phyloP scores from a whole-genome alignment of 2,113 vertebrate genomes.

The Opisthocomus hoazin region DNA sequence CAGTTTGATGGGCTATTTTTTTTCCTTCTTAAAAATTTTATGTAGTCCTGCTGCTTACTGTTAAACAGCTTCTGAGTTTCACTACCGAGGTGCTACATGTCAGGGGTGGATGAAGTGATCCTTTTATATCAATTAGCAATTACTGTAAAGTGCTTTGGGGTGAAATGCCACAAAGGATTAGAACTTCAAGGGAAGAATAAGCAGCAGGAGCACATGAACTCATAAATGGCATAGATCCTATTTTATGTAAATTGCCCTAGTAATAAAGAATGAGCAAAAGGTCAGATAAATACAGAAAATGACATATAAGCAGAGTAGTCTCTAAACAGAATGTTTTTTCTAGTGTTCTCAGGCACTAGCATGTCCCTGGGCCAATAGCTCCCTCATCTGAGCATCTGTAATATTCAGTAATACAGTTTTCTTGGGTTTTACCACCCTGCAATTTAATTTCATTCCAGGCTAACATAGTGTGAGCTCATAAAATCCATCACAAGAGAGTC shows the following conservation, averaged over 20 bases:
- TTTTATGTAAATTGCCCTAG: conserved; percentile 67
- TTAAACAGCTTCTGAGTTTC: conserved; percentile 67
- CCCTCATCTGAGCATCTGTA: conserved; percentile 48
- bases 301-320: conserved; percentile 34
- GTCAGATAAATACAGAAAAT: conserved; percentile 66
- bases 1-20: neutral
- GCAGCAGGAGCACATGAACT: conserved; percentile 59
- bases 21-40: neutral
- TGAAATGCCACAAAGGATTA: conserved; percentile 70
- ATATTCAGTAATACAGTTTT: neutral
- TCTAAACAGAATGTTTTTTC: conserved; percentile 43
- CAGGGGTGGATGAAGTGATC: conserved; percentile 65
- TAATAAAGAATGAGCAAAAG: conserved; percentile 66
- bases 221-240: conserved; percentile 64
- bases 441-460: neutral
- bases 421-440: neutral
- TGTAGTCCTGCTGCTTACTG: neutral
- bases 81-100: conserved; percentile 48
- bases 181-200: conserved; percentile 51
- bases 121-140: conserved; percentile 74
- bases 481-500: neutral
- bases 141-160: conserved; percentile 72
- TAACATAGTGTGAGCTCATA: neutral
- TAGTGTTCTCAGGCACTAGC: neutral
- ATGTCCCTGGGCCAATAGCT: conserved; percentile 24